phyloP scores from a whole-genome alignment of 2,797 vertebrate species.

The Gadopsis marmoratus region DNA sequence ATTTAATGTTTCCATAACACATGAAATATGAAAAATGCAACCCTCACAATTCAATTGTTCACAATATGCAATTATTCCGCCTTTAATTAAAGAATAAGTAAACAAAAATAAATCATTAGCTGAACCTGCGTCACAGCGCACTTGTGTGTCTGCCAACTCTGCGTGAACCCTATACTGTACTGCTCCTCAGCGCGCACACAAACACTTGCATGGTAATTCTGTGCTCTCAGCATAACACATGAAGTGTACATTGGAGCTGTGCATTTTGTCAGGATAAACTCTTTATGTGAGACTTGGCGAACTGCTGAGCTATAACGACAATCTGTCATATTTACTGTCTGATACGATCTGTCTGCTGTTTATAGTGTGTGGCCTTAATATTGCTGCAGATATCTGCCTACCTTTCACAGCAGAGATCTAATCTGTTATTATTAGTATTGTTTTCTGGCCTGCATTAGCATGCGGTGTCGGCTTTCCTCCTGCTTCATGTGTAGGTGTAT shows the following conservation, averaged over 20 bases:
- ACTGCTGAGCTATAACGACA: slow-evolving; percentile 36
- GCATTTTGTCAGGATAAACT: slow-evolving; percentile 26
- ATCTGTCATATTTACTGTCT: slow-evolving; percentile 48
- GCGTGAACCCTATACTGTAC: not conserved
- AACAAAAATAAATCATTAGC: not conserved
- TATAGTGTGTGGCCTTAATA: slow-evolving; percentile 55
- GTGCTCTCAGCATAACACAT: not conserved
- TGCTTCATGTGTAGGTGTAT: slow-evolving; percentile 59
- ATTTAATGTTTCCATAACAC: not conserved
- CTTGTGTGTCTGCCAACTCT: not conserved
- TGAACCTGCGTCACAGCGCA: slow-evolving; percentile 5
- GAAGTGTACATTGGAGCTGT: not conserved
- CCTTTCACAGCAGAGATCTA: slow-evolving; percentile 64
- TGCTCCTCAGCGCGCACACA: not conserved
- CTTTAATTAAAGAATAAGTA: not conserved
- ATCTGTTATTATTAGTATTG: slow-evolving; percentile 75
- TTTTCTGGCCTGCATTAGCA: slow-evolving; percentile 70
- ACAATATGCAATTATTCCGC: not conserved
- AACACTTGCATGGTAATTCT: not conserved
- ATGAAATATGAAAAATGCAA: no score
- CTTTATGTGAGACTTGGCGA: slow-evolving; percentile 1
- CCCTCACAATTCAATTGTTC: not conserved
- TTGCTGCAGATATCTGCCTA: slow-evolving; percentile 52
- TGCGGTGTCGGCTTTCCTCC: slow-evolving; percentile 43
- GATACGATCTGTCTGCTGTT: slow-evolving; percentile 53